phyloP scores from a whole-genome alignment of 2,113 vertebrate species.

The Solea solea region DNA sequence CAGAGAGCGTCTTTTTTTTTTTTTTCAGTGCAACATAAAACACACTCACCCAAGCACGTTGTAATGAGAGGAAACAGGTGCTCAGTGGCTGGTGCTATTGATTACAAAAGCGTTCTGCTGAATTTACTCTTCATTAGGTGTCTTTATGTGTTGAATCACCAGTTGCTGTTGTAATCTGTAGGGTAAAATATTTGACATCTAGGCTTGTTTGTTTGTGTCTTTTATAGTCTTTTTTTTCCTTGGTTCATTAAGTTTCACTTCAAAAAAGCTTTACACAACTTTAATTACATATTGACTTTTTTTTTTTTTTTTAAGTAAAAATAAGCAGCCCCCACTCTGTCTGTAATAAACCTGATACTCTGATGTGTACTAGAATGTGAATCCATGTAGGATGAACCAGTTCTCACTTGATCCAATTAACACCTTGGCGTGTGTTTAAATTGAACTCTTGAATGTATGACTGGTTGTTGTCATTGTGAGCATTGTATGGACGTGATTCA shows the following conservation, averaged over 20 bases:
- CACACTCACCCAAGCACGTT: not conserved
- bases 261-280: not conserved
- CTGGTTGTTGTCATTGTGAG: slow-evolving; percentile 8
- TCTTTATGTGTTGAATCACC: slow-evolving; percentile 20
- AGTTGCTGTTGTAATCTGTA: not conserved
- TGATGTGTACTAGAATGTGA: not conserved
- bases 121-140: slow-evolving; percentile 25
- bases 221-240: not conserved
- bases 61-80: slow-evolving; percentile 12
- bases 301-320: not conserved
- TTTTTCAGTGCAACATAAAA: slow-evolving; percentile 14
- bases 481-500: slow-evolving; percentile 4
- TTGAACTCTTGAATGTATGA: not conserved
- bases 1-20: slow-evolving; percentile 26
- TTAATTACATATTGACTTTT: not conserved
- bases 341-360: not conserved
- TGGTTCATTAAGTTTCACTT: not conserved
- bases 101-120: slow-evolving; percentile 35
- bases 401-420: slow-evolving; percentile 22
- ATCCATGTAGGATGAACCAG: not conserved
- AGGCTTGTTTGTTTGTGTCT: slow-evolving; percentile 24
- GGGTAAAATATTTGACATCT: not conserved
- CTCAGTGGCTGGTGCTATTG: slow-evolving; percentile 22
- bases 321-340: not conserved
- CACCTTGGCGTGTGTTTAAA: slow-evolving; percentile 3